Base-by-base conservation (phyloP, 2,797 vertebrate species). In the Micropoecilia bifurca region DNA sequence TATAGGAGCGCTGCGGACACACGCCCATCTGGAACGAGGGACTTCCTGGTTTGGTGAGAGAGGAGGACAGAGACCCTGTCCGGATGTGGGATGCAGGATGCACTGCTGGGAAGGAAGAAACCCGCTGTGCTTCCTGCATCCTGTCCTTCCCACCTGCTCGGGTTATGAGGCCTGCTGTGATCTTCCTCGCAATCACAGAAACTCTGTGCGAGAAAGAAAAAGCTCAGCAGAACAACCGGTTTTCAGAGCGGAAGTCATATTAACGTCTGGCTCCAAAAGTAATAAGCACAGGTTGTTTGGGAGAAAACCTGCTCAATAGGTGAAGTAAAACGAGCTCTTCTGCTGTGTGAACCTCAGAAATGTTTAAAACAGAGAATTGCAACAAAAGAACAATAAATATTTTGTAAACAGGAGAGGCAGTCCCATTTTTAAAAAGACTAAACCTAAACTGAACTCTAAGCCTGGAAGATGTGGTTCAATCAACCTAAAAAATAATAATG, bases 51-150 rank as follows among this genome's bases (percentile, higher is more conserved):
- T 57, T 28, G 43, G 12, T 28, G 63, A 43, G 46, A 41, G 28
- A 47, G 36, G n/a, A n/a, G 30, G 22, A 47, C 74, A 33, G 80
- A 75, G 76, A 59, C 41, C 4, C 18, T 22, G 48, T 39, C 45
- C 30, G 73, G 89, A 83, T 48, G 89, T 39, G 30, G 63, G 18
- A 66, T 39, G 33, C 2, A 22, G 63, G 33, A 39, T 66, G 63
- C 30, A 0, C 6, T 36, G 30, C 30, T 25, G 87, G 77, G 85
- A 80, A 89, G 83, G 86, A 91, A 90, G 90, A 89, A 82, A 84
- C 81, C 79, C 45, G 82, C 80, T 83, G 43, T 92, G 85, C 84
- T 91, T 95, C 93, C 91, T 93, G 90, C 47, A 81, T 94, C 92
- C 84, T 75, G 84, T 68, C 63, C 66, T 69, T n/a, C 22, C 81